Evolutionary conservation across 2,113 vertebrate species (phyloP).

Genomic region (Indicator maculatus): DNA sequence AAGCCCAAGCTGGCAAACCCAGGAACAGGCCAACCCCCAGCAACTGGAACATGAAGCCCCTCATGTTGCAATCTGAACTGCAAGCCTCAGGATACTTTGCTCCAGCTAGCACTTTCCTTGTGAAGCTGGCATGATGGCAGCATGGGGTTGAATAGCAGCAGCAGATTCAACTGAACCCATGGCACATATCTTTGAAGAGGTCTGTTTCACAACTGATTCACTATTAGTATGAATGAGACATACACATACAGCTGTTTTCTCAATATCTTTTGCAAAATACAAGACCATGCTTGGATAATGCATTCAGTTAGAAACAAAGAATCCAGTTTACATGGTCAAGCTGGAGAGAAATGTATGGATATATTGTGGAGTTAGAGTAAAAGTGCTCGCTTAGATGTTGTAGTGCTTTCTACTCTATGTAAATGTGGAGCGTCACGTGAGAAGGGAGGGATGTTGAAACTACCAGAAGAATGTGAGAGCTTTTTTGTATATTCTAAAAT

Average conservation of each 20-base stretch:
- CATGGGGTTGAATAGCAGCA: too few species aligned
- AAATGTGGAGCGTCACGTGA: not conserved
- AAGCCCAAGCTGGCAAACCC: too few species aligned
- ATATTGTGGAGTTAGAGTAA: not conserved
- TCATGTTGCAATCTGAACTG: too few species aligned
- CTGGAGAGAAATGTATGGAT: not conserved
- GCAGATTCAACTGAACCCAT: too few species aligned
- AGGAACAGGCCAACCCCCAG: too few species aligned
- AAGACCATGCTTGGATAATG: not conserved
- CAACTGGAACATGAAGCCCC: too few species aligned
- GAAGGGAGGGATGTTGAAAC: not conserved
- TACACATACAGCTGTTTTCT: not conserved
- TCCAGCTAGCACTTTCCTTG: too few species aligned
- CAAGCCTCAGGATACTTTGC: too few species aligned
- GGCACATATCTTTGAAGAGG: not conserved
- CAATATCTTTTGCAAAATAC: not conserved
- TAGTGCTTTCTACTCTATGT: not conserved
- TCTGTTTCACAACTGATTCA: not conserved
- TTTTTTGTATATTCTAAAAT: not conserved
- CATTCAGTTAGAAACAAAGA: not conserved
- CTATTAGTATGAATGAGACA: not conserved
- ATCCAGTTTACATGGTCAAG: not conserved
- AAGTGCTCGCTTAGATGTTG: not conserved
- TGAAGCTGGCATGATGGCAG: too few species aligned
- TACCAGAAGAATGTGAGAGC: not conserved